These are phyloP conservation scores for Eumacrocentrus americanus DNA, from an alignment of 2,888 invertebrate genomes.

Conservation along the genomic window DNA sequence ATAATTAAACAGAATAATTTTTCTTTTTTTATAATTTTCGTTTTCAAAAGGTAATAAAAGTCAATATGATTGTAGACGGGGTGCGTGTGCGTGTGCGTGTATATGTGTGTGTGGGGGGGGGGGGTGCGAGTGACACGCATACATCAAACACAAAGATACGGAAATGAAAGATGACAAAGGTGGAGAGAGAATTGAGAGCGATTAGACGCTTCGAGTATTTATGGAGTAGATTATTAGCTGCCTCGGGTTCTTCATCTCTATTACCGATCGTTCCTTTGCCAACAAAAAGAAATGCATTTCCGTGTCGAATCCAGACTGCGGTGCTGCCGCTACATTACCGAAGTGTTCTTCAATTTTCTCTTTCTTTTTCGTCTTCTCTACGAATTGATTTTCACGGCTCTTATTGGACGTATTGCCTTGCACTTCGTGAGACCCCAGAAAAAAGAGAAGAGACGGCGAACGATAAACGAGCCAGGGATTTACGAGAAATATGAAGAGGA, in stretches of 20 bases:
- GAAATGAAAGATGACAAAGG: conserved; percentile 18
- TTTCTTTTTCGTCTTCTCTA: conserved; percentile 1
- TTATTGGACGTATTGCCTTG: conserved; percentile 16
- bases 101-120: too few species aligned
- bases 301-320: conserved; percentile 20
- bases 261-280: conserved; percentile 30
- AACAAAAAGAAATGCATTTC: conserved; percentile 28
- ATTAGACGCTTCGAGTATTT: conserved; percentile 34
- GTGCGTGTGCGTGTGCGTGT: too few species aligned
- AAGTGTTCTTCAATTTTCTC: background rate
- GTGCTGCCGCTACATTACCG: background rate
- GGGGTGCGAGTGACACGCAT: too few species aligned
- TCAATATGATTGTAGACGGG: too few species aligned
- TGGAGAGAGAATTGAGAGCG: conserved; percentile 26
- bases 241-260: conserved; percentile 32
- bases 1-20: too few species aligned
- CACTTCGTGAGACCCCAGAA: background rate
- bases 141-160: too few species aligned
- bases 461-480: conserved; percentile 11
- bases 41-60: too few species aligned
- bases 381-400: conserved; percentile 18
- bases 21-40: too few species aligned
- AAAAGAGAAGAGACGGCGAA: background rate
- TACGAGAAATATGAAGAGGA: background rate
- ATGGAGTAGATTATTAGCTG: conserved; percentile 37